phyloP scores from a whole-genome alignment of 2,113 vertebrate genomes.

The Tautogolabrus adspersus region DNA sequence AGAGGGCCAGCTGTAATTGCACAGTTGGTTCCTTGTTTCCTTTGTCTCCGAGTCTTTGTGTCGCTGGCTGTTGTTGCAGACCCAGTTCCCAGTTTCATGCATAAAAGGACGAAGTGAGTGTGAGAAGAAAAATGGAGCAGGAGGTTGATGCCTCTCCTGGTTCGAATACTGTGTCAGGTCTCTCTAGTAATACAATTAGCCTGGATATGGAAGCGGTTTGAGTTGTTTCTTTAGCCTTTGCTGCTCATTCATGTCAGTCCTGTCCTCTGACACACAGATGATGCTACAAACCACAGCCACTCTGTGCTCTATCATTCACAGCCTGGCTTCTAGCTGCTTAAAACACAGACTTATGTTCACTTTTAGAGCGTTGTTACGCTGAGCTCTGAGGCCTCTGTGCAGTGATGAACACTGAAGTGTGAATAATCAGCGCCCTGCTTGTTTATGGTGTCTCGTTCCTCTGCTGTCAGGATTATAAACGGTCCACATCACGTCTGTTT shows the following conservation, averaged over 20 bases:
- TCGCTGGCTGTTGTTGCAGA: not conserved
- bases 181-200: slow-evolving; percentile 1
- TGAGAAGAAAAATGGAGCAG: not conserved
- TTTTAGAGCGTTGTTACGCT: not conserved
- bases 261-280: slow-evolving; percentile 5
- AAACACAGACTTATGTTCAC: not conserved
- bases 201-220: not conserved
- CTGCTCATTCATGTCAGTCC: not conserved
- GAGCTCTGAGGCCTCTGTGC: not conserved
- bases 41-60: not conserved
- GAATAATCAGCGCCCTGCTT: slow-evolving; percentile 7
- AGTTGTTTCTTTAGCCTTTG: not conserved
- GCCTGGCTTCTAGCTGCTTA: not conserved
- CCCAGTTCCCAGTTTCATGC: not conserved
- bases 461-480: slow-evolving; percentile 10
- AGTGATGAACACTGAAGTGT: not conserved
- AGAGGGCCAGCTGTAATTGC: not conserved
- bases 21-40: slow-evolving; percentile 21
- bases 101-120: not conserved
- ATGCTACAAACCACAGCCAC: slow-evolving; percentile 3
- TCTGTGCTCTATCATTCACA: not conserved
- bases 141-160: slow-evolving; percentile 16
- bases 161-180: not conserved
- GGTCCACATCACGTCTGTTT: too few species aligned
- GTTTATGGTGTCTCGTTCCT: slow-evolving; percentile 3